Conservation (phyloP, 2,113 vertebrate species). For the Nerophis lumbriciformis region DNA sequence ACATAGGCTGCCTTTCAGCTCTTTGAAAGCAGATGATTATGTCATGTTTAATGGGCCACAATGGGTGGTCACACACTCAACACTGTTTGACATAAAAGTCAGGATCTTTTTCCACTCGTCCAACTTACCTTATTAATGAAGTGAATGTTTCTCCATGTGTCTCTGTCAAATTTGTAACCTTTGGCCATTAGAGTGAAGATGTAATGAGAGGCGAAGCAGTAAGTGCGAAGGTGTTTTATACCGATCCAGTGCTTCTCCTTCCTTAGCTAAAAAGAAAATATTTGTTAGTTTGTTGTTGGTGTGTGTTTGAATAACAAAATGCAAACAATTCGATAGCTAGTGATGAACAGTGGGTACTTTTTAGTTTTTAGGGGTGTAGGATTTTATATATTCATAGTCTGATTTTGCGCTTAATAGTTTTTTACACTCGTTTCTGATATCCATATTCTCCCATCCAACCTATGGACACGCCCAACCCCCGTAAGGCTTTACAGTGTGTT, state of each 20-base stretch:
- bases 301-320: background rate
- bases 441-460: no score
- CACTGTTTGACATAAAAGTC: background rate
- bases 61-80: constrained; percentile 20
- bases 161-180: constrained; percentile 83
- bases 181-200: constrained; percentile 78
- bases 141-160: constrained; percentile 79
- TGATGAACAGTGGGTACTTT: background rate
- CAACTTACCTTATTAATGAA: constrained; percentile 81
- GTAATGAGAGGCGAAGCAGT: constrained; percentile 85
- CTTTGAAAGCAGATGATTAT: constrained; percentile 22
- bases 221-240: constrained; percentile 75
- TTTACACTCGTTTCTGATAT: no score
- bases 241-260: constrained; percentile 57
- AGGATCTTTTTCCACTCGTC: background rate
- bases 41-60: constrained; percentile 2
- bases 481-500: no score
- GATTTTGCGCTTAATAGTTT: no score
- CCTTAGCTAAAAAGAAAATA: constrained; percentile 70
- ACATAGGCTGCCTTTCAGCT: constrained; percentile 23
- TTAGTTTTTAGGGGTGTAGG: no score
- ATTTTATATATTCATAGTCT: no score
- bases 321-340: background rate
- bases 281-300: background rate
- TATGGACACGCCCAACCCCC: no score